Conservation (phyloP, 2,113 vertebrate genomes). For the Callaeas wilsoni region DNA sequence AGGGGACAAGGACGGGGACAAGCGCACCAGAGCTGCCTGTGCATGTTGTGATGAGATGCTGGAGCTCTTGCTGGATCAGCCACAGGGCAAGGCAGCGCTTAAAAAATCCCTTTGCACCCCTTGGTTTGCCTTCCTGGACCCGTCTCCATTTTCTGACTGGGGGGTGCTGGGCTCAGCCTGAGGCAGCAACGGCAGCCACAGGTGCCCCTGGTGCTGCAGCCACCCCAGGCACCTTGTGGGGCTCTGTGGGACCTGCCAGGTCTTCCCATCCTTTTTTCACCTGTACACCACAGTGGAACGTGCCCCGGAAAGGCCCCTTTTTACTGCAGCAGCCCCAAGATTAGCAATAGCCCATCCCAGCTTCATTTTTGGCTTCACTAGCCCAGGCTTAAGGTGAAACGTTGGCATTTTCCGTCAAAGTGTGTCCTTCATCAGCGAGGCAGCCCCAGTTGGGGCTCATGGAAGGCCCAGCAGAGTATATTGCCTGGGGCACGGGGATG, state of each 20-base stretch:
- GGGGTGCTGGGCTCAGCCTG: neutral
- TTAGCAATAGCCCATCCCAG: fast-evolving
- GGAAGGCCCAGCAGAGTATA: constrained; percentile 17
- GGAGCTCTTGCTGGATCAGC: neutral
- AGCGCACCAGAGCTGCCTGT: neutral
- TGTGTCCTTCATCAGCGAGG: neutral
- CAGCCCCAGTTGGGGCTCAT: neutral
- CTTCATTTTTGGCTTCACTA: neutral
- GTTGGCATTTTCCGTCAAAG: neutral
- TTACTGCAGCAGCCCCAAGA: neutral
- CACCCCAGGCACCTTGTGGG: neutral
- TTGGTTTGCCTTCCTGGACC: neutral
- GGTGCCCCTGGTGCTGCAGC: neutral
- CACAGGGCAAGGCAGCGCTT: neutral
- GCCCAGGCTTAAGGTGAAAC: neutral
- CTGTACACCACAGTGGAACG: neutral
- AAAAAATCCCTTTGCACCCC: neutral
- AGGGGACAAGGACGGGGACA: neutral
- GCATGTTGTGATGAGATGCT: neutral
- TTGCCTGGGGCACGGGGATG: neutral
- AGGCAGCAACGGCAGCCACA: neutral
- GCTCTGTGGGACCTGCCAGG: neutral
- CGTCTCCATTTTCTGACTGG: fast-evolving
- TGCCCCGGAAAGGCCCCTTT: neutral
- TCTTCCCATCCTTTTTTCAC: neutral